phyloP scores from a whole-genome alignment of 2,797 vertebrate species.

The Xenopus petersii region DNA sequence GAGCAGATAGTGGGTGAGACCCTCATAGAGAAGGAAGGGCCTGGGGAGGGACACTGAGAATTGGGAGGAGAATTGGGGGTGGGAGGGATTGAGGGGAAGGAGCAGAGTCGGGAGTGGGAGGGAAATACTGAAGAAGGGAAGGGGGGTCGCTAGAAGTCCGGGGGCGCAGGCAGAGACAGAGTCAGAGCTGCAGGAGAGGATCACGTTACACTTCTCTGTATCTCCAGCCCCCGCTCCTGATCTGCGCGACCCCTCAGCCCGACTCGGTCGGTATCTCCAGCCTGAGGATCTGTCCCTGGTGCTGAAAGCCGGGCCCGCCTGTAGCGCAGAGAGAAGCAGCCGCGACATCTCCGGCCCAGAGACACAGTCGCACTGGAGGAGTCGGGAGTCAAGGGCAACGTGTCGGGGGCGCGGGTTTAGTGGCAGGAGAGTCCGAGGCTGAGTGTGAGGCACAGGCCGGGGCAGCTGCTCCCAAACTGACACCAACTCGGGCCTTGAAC shows the following conservation, averaged over 20 bases:
- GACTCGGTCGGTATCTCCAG: not conserved
- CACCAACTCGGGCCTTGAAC: too few species aligned
- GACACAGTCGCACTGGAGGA: not conserved
- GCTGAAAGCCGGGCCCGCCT: constrained; percentile 22
- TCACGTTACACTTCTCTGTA: too few species aligned
- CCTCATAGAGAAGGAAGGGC: too few species aligned
- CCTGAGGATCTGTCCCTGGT: constrained; percentile 30
- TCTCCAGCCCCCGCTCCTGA: too few species aligned
- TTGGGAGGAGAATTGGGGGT: too few species aligned
- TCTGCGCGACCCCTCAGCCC: too few species aligned
- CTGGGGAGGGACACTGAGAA: too few species aligned
- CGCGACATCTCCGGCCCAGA: not conserved
- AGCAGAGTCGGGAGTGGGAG: not conserved
- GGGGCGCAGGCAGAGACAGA: not conserved
- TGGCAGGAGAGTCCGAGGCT: constrained; percentile 32
- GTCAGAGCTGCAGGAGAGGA: not conserved
- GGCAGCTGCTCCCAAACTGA: not conserved
- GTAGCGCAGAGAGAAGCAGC: not conserved
- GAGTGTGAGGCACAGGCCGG: constrained; percentile 20
- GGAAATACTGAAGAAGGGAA: too few species aligned
- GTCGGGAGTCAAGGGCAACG: too few species aligned
- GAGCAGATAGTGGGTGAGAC: not conserved
- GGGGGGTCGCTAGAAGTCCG: not conserved
- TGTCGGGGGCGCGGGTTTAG: not conserved
- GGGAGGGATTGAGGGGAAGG: not conserved